Evolutionary conservation across 92 coral and sea anemone genomes (phyloP).

Genomic region (Siderastrea siderea): DNA sequence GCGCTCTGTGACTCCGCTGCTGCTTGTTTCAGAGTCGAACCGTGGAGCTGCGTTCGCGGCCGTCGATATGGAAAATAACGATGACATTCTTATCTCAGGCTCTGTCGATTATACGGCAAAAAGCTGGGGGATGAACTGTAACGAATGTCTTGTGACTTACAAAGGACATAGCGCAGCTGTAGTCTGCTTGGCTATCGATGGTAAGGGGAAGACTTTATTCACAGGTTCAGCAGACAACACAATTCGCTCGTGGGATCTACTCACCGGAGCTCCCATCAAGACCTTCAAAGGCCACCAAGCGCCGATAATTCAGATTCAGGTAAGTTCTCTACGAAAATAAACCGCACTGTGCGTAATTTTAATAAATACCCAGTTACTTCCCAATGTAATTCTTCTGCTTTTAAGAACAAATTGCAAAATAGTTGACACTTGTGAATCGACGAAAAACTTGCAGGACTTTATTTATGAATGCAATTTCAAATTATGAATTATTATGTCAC

Average conservation of each 20-base stretch:
- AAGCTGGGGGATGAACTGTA: constrained; percentile 98
- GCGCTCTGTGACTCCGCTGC: constrained; percentile 81
- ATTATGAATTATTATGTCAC: constrained; percentile 8
- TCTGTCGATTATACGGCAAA: constrained; percentile 95
- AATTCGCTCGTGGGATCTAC: constrained; percentile 94
- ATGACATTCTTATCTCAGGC: constrained; percentile 92
- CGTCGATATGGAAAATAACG: constrained; percentile 90
- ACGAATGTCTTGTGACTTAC: constrained; percentile 87
- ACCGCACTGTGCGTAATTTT: background rate
- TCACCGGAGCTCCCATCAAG: constrained; percentile 83
- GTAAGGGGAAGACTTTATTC: constrained; percentile 88
- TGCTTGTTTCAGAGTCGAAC: constrained; percentile 87
- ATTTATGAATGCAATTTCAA: constrained; percentile 9
- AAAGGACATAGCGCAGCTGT: constrained; percentile 91
- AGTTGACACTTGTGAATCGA: constrained; percentile 27
- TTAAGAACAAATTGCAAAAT: constrained; percentile 4
- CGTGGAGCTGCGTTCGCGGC: constrained; percentile 77
- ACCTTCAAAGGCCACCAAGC: constrained; percentile 88
- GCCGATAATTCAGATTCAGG: constrained; percentile 89
- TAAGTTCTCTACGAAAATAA: constrained; percentile 24
- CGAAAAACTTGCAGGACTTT: constrained; percentile 16
- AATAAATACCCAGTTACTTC: constrained; percentile 25
- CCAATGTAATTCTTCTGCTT: constrained; percentile 12
- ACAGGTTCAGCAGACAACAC: constrained; percentile 93
- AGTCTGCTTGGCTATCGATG: constrained; percentile 89